Evolutionary conservation across 1,140 invertebrate species (phyloP).

Genomic region (Drosophila melanogaster): Release_6_plus_ISO1_MT NT_033779.5:21078001-21078500

Average conservation of each 20-base stretch:
- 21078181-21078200: constrained; percentile 86
- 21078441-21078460: constrained; percentile 48
- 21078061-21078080: constrained; percentile 8
- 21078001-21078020: no score
- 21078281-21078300: constrained; percentile 80
- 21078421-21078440: neutral
- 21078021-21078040: constrained; percentile 36
- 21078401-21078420: constrained; percentile 74
- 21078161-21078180: constrained; percentile 89
- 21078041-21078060: constrained; percentile 26
- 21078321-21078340: constrained; percentile 70
- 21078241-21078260: constrained; percentile 6
- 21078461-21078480: constrained; percentile 67
- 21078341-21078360: constrained; percentile 73
- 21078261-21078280: constrained; percentile 74
- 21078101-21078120: constrained; percentile 87
- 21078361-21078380: constrained; percentile 68
- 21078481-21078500: constrained; percentile 9
- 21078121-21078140: constrained; percentile 89
- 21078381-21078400: constrained; percentile 79
- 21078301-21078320: constrained; percentile 77
- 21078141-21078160: constrained; percentile 88
- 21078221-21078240: neutral
- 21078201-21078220: neutral
- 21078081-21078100: constrained; percentile 84